Percentiles rank a stretch among this genome's conserved stretches.
Conservation (phyloP, 2,888 invertebrate genomes). For the Stomorhina lunata region DNA sequence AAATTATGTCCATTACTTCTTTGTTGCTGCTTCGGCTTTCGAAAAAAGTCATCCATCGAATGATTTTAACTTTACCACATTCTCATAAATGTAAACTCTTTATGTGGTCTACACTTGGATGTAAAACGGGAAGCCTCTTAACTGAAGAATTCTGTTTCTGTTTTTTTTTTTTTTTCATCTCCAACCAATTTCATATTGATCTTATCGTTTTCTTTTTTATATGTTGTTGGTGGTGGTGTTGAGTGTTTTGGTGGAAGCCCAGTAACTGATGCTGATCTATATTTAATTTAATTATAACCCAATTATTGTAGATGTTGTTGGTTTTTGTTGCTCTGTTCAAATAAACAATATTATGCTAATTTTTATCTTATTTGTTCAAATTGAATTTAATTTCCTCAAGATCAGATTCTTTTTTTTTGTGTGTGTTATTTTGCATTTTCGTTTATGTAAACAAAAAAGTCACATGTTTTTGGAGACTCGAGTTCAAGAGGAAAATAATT, state of each 20-base stretch:
- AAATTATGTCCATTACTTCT: conserved; percentile 39
- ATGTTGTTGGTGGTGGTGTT: not conserved
- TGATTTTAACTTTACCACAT: no score
- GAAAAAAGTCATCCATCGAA: not conserved
- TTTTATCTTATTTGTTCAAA: not conserved
- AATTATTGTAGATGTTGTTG: no score
- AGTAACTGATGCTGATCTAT: conserved; percentile 45
- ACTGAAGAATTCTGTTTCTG: conserved; percentile 53
- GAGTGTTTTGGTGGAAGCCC: conserved; percentile 50
- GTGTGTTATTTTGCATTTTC: not conserved
- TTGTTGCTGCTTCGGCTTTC: conserved; percentile 40
- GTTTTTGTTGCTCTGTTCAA: no score
- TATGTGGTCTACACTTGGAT: conserved; percentile 34
- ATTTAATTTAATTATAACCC: conserved; percentile 54
- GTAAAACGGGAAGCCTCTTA: conserved; percentile 49
- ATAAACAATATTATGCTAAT: conserved; percentile 25
- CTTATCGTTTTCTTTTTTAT: conserved; percentile 15
- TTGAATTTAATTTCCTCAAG: conserved; percentile 41
- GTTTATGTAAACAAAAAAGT: conserved; percentile 12
- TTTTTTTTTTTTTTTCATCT: conserved; percentile 34
- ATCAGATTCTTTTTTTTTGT: conserved; percentile 27
- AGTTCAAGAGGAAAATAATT: not conserved
- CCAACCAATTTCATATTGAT: conserved; percentile 47
- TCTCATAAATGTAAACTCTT: conserved; percentile 7
- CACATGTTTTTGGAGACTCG: not conserved